Evolutionary conservation across 2,888 invertebrate species (phyloP).

Genomic region (Drosophila planitibia): DNA sequence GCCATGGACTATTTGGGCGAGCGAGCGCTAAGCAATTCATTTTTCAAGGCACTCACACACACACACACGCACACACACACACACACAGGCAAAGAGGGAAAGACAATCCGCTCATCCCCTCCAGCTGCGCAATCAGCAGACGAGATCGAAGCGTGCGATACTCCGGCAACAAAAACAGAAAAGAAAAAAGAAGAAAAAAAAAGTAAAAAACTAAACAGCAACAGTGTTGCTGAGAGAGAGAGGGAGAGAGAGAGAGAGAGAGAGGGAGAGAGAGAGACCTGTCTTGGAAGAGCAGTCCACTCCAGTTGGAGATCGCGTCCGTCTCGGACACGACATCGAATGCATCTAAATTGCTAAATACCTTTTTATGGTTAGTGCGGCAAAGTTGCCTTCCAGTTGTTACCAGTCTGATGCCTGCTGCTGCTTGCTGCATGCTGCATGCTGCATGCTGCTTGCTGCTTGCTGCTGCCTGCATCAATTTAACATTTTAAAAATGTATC

Average conservation of each 20-base stretch:
- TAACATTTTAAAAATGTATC: constrained; percentile 80
- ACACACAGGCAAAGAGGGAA: not conserved
- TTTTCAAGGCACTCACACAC: constrained; percentile 56
- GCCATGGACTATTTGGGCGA: constrained; percentile 79
- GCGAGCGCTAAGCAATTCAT: constrained; percentile 73
- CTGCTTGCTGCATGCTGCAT: constrained; percentile 6
- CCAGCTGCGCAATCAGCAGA: constrained; percentile 71
- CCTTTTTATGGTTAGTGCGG: constrained; percentile 76
- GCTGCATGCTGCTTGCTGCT: not conserved
- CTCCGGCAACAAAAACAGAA: constrained; percentile 48
- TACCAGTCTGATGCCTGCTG: not conserved
- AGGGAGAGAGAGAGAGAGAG: not conserved
- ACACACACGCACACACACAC: not conserved
- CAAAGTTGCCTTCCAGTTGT: constrained; percentile 29
- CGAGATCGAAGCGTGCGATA: constrained; percentile 77
- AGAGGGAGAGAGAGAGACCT: not conserved
- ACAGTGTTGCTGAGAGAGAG: constrained; percentile 1
- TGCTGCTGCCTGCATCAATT: constrained; percentile 67
- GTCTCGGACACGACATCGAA: constrained; percentile 76
- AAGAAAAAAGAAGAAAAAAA: not conserved
- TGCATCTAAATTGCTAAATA: constrained; percentile 81
- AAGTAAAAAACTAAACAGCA: not conserved
- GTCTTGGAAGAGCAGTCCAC: constrained; percentile 4
- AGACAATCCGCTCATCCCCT: constrained; percentile 52
- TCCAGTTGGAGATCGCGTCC: constrained; percentile 35